Evolutionary conservation across 2,113 vertebrate species (phyloP).

Genomic region (Dicaeum eximium): DNA sequence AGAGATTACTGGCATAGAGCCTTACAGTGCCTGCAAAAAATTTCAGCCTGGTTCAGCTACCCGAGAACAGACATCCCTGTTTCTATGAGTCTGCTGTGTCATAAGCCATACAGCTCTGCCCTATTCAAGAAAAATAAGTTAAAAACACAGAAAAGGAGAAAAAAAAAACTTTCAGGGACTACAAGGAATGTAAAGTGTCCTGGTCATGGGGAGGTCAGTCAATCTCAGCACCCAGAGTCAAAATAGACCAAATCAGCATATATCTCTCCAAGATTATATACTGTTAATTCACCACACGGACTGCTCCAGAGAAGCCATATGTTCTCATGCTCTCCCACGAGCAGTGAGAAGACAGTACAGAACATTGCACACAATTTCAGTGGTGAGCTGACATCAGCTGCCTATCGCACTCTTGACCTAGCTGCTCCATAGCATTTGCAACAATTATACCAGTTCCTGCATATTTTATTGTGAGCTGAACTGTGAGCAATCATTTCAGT

Average conservation of each 20-base stretch:
- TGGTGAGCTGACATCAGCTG: conserved; percentile 4
- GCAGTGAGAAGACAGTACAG: conserved; percentile 1
- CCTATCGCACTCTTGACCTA: conserved; percentile 7
- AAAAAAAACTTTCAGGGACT: too few relatives aligned
- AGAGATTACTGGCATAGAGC: conserved; percentile 6
- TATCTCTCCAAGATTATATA: not conserved
- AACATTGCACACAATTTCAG: not conserved
- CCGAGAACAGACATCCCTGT: not conserved
- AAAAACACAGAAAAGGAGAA: not conserved
- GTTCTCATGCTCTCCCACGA: conserved; percentile 28
- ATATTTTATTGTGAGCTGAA: not conserved
- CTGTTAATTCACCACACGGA: not conserved
- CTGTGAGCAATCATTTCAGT: not conserved
- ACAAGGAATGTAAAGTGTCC: not conserved
- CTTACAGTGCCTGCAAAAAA: not conserved
- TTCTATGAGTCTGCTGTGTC: not conserved
- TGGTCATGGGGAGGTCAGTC: not conserved
- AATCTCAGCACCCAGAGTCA: not conserved
- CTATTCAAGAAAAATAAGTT: not conserved
- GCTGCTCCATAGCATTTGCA: not conserved
- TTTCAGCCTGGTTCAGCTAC: not conserved
- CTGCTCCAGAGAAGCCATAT: conserved; percentile 19
- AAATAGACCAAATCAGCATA: not conserved
- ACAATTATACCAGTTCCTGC: not conserved
- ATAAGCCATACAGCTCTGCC: not conserved